These are phyloP conservation scores for Habropoda laboriosa DNA, from an alignment of 1,140 invertebrate species.

Conservation along the genomic window DNA sequence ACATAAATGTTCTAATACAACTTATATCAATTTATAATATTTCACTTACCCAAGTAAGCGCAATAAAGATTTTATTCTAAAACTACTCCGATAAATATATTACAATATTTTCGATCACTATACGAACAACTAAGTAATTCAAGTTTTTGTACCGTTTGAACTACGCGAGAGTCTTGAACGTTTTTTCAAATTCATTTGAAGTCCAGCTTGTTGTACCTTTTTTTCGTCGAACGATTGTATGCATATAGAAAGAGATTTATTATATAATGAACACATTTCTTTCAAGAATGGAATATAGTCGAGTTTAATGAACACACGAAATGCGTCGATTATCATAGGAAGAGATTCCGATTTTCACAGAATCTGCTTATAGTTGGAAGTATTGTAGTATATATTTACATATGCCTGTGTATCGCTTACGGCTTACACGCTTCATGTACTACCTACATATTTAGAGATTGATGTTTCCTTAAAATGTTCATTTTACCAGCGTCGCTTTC, in stretches of 20 bases:
- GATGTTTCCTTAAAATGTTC: constrained; percentile 11
- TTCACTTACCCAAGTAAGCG: constrained; percentile 33
- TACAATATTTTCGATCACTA: constrained; percentile 36
- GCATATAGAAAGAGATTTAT: constrained; percentile 39
- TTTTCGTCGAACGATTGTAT: constrained; percentile 10
- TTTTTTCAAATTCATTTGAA: constrained; percentile 4
- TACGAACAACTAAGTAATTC: constrained; percentile 30
- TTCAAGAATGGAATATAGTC: constrained; percentile 41
- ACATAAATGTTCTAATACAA: constrained; percentile 39
- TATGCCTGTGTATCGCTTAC: neutral
- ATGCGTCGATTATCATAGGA: constrained; percentile 31
- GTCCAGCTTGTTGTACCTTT: constrained; percentile 1
- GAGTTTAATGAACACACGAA: constrained; percentile 41
- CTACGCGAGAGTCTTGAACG: constrained; percentile 33
- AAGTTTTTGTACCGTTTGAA: constrained; percentile 42
- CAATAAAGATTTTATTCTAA: constrained; percentile 26
- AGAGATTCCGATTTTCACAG: constrained; percentile 21
- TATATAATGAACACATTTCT: constrained; percentile 49
- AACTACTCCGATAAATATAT: constrained; percentile 45
- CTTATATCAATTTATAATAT: constrained; percentile 33
- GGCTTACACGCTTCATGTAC: neutral
- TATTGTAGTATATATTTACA: neutral
- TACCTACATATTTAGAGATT: too few relatives aligned
- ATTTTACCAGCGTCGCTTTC: neutral
- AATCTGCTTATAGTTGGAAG: constrained; percentile 8